Evolutionary conservation across 2,888 invertebrate species (phyloP).

Genomic region (Zaprionus bogoriensis): DNA sequence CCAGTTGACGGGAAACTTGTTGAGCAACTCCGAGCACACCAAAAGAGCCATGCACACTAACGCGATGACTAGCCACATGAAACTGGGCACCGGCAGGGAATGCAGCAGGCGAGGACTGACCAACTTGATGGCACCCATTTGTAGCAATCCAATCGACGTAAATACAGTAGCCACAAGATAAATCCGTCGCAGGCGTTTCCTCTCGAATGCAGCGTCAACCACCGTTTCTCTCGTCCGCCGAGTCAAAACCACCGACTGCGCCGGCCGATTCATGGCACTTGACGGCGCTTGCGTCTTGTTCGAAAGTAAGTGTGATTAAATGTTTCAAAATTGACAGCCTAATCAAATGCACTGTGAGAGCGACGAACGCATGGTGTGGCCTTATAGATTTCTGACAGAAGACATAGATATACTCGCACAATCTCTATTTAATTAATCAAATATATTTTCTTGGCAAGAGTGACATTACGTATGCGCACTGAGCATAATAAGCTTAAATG

Average conservation of each 20-base stretch:
- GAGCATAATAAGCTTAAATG: background rate
- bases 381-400: too few relatives aligned
- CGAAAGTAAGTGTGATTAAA: too few relatives aligned
- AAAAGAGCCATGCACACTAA: constrained; percentile 21
- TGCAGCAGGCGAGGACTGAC: background rate
- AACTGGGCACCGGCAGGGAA: constrained; percentile 10
- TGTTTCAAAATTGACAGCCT: too few relatives aligned
- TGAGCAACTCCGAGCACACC: constrained; percentile 13
- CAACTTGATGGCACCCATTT: constrained; percentile 5
- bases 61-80: constrained; percentile 33
- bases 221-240: too few relatives aligned
- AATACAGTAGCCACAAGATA: background rate
- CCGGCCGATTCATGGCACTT: too few relatives aligned
- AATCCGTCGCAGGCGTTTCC: constrained; percentile 8
- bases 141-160: background rate
- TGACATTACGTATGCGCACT: background rate
- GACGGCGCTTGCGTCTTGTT: too few relatives aligned
- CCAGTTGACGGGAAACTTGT: constrained; percentile 43
- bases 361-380: too few relatives aligned
- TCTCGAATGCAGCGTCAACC: background rate
- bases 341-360: too few relatives aligned
- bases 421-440: too few relatives aligned
- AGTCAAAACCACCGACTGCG: too few relatives aligned
- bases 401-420: too few relatives aligned
- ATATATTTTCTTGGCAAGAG: too few relatives aligned